Conservation (phyloP, 1,140 invertebrate species). For the Samia ricini region DNA sequence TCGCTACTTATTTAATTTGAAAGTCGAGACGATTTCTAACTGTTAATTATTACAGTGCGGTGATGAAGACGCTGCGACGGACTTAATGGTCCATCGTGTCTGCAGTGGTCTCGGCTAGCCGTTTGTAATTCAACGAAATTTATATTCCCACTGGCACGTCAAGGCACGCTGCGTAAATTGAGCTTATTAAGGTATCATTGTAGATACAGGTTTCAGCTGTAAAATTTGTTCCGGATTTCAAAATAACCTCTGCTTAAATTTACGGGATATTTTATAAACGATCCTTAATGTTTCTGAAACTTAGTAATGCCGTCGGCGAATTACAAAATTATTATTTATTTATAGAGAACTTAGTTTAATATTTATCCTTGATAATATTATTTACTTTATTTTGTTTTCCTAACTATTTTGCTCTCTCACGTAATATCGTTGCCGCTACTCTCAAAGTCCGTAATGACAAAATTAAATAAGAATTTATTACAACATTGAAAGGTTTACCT, state of each 20-base stretch:
- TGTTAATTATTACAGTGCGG: constrained; percentile 26
- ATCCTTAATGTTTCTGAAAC: not conserved
- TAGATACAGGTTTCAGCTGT: constrained; percentile 10
- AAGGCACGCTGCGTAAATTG: constrained; percentile 7
- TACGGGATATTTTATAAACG: not conserved
- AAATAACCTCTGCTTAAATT: not conserved
- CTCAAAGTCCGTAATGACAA: too few relatives aligned
- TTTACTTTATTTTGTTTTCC: too few relatives aligned
- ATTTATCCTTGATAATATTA: too few relatives aligned
- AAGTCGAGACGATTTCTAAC: constrained; percentile 14
- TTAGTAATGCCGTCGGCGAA: too few relatives aligned
- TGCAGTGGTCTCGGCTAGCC: constrained; percentile 6
- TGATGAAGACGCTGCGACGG: constrained; percentile 22
- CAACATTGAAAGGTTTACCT: too few relatives aligned
- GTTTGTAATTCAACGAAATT: constrained; percentile 22
- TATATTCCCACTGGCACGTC: constrained; percentile 12
- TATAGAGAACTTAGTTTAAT: too few relatives aligned
- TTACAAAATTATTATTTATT: too few relatives aligned
- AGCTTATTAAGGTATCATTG: constrained; percentile 1
- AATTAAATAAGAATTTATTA: too few relatives aligned
- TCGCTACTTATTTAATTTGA: constrained; percentile 16
- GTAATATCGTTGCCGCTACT: too few relatives aligned
- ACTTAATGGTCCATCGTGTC: constrained; percentile 22
- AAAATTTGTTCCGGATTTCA: constrained; percentile 1
- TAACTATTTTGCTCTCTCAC: too few relatives aligned